Evolutionary conservation across 35 echinoderm and acorn worm genomes (phyloP), one percentile per base, ranked within the genome.

Genomic region (Ophioderma brevispina): DNA sequence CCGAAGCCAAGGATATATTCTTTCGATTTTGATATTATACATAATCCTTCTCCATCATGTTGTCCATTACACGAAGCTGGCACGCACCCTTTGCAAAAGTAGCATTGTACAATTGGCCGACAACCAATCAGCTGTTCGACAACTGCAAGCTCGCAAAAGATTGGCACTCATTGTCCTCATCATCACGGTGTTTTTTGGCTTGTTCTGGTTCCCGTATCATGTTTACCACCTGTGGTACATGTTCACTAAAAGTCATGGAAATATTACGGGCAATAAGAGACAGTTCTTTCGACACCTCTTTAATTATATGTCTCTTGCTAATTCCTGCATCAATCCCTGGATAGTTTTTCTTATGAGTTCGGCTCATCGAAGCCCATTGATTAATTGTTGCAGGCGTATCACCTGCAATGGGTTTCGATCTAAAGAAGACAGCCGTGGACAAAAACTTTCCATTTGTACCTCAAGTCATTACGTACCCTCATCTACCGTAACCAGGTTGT

Each of bases 121-220:
- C 4, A 70, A 30, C 4, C 15, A 30, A 25, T 6, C 83, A 13
- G 63, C 63, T 49, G 75, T 82, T 31, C 79, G 76, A 19, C 92
- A 89, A 52, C 32, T 94, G 23, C 80, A 89, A 30, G 89, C 79
- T 30, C 79, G 95, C 13, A 55, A 85, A n/a, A 85, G 95, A 46
- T 64, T 97, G 28, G 92, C 95, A 15, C 84, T 91, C 32, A 85
- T 92, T 46, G 41, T 94, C 18, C 84, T 97, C 23, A 91, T 89
- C 0, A 89, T 97, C 5, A 90, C 89, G 19, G 42, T 94, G 10
- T 94, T 97, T 38, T 97, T 97, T 70, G 81, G 81, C 37, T 41
- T 97, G 0, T 97, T 88, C 40, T 97, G 95, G 95, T 85, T 97
- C 11, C 95, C 95, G 31, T 94, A 97, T 78, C 92, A 93, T 37